Evolutionary conservation across 2,113 vertebrate genomes (phyloP).

Genomic region (Leptodactylus fuscus): DNA sequence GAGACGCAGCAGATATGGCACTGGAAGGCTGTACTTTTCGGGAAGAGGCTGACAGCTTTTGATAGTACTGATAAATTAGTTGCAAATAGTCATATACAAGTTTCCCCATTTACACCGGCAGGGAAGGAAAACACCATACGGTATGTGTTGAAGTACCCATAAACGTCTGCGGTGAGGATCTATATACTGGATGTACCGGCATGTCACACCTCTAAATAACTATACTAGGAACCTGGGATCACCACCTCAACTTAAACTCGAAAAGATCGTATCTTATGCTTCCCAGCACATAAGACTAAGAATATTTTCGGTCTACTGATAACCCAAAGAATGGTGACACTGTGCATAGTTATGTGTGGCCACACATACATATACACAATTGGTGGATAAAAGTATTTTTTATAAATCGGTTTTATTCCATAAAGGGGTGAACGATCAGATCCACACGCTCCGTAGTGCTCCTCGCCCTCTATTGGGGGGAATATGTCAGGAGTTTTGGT

Average conservation of each 20-base stretch:
- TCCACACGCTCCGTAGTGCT: conserved; percentile 21
- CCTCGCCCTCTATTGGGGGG: conserved; percentile 27
- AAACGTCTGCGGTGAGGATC: background rate
- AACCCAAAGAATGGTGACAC: background rate
- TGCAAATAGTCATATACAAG: background rate
- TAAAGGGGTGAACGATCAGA: background rate
- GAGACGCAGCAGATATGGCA: conserved; percentile 21
- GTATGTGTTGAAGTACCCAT: conserved; percentile 3
- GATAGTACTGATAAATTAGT: background rate
- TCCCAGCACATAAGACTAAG: background rate
- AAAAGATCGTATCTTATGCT: too few species aligned
- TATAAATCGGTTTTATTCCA: background rate
- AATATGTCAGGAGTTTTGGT: conserved; percentile 83
- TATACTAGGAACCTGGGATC: background rate
- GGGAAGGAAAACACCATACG: conserved; percentile 13
- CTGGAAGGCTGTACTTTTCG: background rate
- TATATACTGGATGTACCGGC: background rate
- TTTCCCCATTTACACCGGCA: too few species aligned
- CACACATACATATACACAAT: conserved; percentile 15
- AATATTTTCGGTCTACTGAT: conserved; percentile 6
- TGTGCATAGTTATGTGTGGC: conserved; percentile 7
- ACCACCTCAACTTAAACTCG: background rate
- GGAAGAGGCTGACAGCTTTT: conserved; percentile 18
- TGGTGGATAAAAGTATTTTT: background rate
- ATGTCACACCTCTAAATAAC: background rate